Evolutionary conservation across 2,113 vertebrate species (phyloP).

Genomic region (Pseudorectes ferrugineus): DNA sequence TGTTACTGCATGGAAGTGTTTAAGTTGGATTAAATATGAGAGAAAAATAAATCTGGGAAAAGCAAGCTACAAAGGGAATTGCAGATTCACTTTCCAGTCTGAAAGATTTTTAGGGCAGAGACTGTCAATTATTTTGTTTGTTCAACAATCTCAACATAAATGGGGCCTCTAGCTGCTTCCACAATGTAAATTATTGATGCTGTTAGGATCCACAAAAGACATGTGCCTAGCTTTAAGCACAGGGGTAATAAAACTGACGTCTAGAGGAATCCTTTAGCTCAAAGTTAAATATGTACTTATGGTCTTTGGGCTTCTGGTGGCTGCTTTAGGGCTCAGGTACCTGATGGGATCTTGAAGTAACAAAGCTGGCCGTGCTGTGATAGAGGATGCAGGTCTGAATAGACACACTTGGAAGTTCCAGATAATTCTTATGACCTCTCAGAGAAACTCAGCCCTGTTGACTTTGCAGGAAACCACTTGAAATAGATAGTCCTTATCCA

Average conservation of each 20-base stretch:
- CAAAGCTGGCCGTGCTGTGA: not conserved
- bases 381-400: not conserved
- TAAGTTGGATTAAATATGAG: slow-evolving; percentile 35
- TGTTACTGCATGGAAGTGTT: not conserved
- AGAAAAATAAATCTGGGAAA: slow-evolving; percentile 21
- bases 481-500: slow-evolving; percentile 28
- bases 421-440: not conserved
- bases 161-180: slow-evolving; percentile 31
- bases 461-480: not conserved
- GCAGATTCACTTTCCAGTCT: slow-evolving; percentile 14
- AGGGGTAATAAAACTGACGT: not conserved
- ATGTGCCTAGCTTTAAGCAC: slow-evolving; percentile 3
- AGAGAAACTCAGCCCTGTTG: not conserved
- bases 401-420: not conserved
- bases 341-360: not conserved
- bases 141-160: slow-evolving; percentile 27
- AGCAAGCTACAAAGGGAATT: slow-evolving; percentile 45
- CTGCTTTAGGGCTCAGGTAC: not conserved
- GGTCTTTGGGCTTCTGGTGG: not conserved
- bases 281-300: not conserved
- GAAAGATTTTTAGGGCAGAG: slow-evolving; percentile 52
- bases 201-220: slow-evolving; percentile 13
- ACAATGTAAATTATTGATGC: slow-evolving; percentile 42
- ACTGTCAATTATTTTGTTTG: slow-evolving; percentile 61
- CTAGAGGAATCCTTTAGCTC: slow-evolving; percentile 4